Conservation (phyloP, 2,888 invertebrate species). For the Nematopogon swammerdamellus region DNA sequence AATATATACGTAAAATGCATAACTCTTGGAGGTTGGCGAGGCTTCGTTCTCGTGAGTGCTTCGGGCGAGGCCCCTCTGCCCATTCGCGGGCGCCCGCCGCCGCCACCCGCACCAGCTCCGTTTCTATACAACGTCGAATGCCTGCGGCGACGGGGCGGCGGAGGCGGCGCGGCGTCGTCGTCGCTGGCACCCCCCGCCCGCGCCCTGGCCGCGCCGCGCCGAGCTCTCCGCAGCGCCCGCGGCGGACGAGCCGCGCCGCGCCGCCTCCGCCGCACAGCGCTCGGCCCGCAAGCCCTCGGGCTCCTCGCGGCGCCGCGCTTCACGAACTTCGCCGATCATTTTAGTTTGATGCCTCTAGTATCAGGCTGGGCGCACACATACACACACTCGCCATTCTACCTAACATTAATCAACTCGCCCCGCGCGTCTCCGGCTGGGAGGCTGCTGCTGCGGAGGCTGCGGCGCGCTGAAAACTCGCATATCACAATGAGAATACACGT, state of each 20-base stretch:
- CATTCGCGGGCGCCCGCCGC: not conserved
- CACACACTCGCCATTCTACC: too few relatives aligned
- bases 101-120: too few relatives aligned
- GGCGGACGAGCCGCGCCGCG: not conserved
- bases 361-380: not conserved
- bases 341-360: not conserved
- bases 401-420: too few relatives aligned
- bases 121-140: not conserved
- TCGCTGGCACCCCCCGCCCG: too few relatives aligned
- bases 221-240: not conserved
- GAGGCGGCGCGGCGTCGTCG: too few relatives aligned
- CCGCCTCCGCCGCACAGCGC: not conserved
- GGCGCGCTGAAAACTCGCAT: too few relatives aligned
- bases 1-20: not conserved
- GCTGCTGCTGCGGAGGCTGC: too few relatives aligned
- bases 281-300: not conserved
- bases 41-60: not conserved
- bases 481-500: too few relatives aligned
- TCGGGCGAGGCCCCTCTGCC: not conserved
- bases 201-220: not conserved
- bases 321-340: not conserved
- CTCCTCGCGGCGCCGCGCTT: not conserved
- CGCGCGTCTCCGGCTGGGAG: too few relatives aligned
- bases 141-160: too few relatives aligned
- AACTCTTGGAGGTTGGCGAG: not conserved